Percentiles rank a stretch among this genome's conserved stretches.
These are phyloP conservation scores for Athene cunicularia DNA, from an alignment of 2,113 vertebrate genomes.

Conservation along the genomic window DNA sequence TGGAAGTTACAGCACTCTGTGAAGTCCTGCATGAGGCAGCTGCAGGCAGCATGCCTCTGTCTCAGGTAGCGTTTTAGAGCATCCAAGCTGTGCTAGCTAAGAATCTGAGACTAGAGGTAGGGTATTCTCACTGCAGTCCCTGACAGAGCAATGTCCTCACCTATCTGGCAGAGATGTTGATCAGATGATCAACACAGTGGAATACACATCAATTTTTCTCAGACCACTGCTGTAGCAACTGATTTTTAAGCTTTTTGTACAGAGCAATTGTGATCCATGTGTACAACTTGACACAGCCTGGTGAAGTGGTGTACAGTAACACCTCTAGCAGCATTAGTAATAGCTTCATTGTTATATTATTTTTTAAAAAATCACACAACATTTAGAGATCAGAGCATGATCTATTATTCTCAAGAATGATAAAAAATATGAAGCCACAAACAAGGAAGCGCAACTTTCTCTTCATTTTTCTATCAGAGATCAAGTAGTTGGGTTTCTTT, in stretches of 20 bases:
- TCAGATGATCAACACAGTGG: background rate
- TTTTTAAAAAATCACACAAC: background rate
- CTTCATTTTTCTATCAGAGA: background rate
- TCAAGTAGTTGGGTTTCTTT: background rate
- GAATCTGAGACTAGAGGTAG: background rate
- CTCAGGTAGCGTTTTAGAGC: background rate
- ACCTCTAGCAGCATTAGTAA: background rate
- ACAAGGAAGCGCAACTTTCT: background rate
- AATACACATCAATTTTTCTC: background rate
- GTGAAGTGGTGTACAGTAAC: background rate
- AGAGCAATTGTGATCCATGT: background rate
- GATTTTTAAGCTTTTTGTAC: background rate
- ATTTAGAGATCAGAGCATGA: background rate
- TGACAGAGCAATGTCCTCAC: background rate
- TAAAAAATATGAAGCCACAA: background rate
- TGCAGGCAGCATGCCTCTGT: background rate
- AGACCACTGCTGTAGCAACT: background rate
- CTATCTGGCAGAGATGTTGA: background rate
- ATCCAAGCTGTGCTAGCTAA: background rate
- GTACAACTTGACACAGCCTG: background rate
- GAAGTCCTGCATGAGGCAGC: background rate
- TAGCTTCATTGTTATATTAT: background rate
- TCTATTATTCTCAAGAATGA: background rate
- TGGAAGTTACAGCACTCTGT: accelerated
- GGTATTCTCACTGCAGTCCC: background rate